Base-by-base conservation (phyloP, 2,797 vertebrate species). In the Squalus acanthias region DNA sequence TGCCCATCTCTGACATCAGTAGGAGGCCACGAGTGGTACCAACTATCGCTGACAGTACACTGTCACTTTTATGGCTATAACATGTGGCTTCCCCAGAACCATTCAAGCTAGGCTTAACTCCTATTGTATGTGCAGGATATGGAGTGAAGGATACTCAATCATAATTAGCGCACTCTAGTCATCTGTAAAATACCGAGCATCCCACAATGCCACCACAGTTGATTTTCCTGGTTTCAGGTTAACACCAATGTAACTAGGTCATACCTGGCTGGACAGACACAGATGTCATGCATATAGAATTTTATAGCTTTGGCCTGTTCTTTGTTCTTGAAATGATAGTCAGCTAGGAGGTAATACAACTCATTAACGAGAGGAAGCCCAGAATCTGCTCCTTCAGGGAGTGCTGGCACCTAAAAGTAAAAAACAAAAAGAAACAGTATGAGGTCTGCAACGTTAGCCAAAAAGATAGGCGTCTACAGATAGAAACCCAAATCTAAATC, bases 261-360 rank as follows among this genome's bases (percentile, higher is more conserved):
- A 2, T 76, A 99, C 99, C 99, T 99, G 98, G 99, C 98, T 24
- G 99, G 99, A 97, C 98, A 99, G 96, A 99, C 98, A 96, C 99
- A 99, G 96, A 99, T 99, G 97, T 99, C 99, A 0, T 99, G 99
- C 99, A 99, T 99, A 96, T 99, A 99, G 97, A 99, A 99, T 98
- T 99, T 99, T 97, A 99, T 99, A 96, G 99, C 99, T 97, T 99
- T 99, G 87, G 99, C 99, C 97, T 99, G 99, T 96, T 99, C 99
- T 97, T 99, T 99, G 97, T 99, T 99, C 97, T 99, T 99, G 97
- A 99, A 99, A 97, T 99, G 99, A 97, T 99, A 99, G 96, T 99
- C 99, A 39, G 99, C 99, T 97, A 99, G 97, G 95, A 99, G 98
- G 97, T 99, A 99, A 97, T 98, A 99, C 29, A 99, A 97, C 97